Base-by-base conservation (phyloP, 2,888 invertebrate genomes). In the Glyphotaelius pellucidus region DNA sequence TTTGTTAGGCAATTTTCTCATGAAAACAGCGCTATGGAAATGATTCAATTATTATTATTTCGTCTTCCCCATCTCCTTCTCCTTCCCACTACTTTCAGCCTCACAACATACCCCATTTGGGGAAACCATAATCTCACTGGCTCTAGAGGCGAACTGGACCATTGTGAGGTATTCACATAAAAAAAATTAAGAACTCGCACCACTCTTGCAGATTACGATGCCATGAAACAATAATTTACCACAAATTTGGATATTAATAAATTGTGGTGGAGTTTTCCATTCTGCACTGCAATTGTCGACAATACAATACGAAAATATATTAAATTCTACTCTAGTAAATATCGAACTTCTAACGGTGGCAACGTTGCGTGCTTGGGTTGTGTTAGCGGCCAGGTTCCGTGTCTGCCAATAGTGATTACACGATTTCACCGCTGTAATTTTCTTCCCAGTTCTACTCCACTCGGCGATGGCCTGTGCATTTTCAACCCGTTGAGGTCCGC, bases 391-490 rank as follows among this genome's bases (percentile, higher is more conserved):
- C 30, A 86, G 19, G 30, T 86, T 67, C 52, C 88, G 67, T 88
- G 88, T 88, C 88, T 88, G 88, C 88, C 88, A 67, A 88, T 88
- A 67, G 67, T 88, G 88, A 88, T 88, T 88, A 88, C 52, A 52
- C 52, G 47, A 88, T 88, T 88, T 88, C 87, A 87, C 88, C 67
- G 67, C 88, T 67, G 52, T 88, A 67, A 88, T 88, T 88, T 88
- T 88, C 52, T 42, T 42, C 42, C 38, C 42, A 38, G 47, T 30
- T 31, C 42, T 86, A 30, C 86, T 81, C 31, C 81, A 32, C 14
- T 81, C 19, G 38, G 47, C 19, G n/a, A n/a, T 86, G 42, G 35
- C 31, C 38, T 38, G 38, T 85, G 85, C 85, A 85, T 42, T 86
- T 47, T 14, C 30, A 86, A 86, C 86, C 35, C 86, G 5, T 42